Evolutionary conservation across 1,140 invertebrate species (phyloP).

Genomic region (Sitobion miscanthi): DNA sequence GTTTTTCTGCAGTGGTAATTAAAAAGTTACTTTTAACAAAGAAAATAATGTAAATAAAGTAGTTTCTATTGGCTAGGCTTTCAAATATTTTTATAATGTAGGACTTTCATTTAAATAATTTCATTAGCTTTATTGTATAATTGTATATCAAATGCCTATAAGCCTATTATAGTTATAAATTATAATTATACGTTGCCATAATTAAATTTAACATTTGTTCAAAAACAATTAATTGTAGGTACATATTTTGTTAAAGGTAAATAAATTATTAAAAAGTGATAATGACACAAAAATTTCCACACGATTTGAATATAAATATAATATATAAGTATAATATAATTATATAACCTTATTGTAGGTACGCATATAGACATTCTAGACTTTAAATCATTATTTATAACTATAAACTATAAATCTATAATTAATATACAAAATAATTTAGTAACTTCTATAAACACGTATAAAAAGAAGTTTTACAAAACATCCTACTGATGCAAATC

Average conservation of each 20-base stretch:
- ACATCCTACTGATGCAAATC: constrained; percentile 18
- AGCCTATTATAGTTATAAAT: neutral
- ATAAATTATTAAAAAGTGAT: neutral
- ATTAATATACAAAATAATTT: constrained; percentile 20
- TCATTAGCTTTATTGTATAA: neutral
- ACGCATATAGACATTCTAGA: neutral
- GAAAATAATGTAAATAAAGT: neutral
- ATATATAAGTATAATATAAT: neutral
- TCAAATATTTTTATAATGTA: neutral
- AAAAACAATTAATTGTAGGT: neutral
- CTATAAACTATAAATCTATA: neutral
- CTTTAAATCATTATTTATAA: neutral
- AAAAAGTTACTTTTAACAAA: constrained; percentile 6
- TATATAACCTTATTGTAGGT: neutral
- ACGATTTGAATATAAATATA: neutral
- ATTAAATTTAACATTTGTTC: neutral
- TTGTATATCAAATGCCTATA: neutral
- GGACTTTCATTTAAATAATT: neutral
- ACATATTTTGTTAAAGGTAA: neutral
- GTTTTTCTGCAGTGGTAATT: neutral
- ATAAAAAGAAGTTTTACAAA: constrained; percentile 26
- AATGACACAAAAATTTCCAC: neutral
- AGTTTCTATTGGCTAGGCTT: neutral
- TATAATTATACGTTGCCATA: neutral
- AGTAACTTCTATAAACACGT: neutral